Evolutionary conservation across 2,113 vertebrate genomes (phyloP).

Genomic region (Anhinga anhinga): DNA sequence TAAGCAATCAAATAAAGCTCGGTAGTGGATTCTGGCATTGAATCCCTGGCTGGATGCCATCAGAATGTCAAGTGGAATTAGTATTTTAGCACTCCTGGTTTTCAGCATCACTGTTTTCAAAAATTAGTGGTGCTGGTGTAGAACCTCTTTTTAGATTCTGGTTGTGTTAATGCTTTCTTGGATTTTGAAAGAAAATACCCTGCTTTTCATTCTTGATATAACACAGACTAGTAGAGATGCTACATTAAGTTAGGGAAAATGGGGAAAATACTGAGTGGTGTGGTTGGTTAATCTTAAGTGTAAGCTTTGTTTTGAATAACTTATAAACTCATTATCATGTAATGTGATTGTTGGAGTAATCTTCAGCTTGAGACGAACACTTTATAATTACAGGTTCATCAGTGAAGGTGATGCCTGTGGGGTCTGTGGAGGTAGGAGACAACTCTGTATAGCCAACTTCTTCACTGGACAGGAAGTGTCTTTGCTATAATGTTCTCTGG

Average conservation of each 20-base stretch:
- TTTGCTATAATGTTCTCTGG: conserved; percentile 30
- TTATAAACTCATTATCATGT: neutral
- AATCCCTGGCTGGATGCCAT: conserved; percentile 40
- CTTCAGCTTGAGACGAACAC: neutral
- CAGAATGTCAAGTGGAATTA: conserved; percentile 43
- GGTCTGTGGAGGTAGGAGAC: neutral
- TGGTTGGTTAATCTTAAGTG: neutral
- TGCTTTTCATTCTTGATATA: neutral
- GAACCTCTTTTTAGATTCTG: neutral
- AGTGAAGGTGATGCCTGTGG: conserved; percentile 9
- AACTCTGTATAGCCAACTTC: neutral
- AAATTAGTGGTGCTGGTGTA: neutral
- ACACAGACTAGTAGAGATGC: neutral
- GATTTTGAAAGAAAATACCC: neutral
- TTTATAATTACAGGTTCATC: neutral
- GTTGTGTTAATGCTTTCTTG: neutral
- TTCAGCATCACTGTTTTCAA: neutral
- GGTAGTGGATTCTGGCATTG: conserved; percentile 29
- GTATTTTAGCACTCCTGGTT: conserved; percentile 19
- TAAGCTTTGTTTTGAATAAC: neutral
- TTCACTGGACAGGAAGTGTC: conserved; percentile 66
- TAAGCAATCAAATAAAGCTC: conserved; percentile 58
- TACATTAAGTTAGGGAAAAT: neutral
- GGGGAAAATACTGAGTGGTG: neutral
- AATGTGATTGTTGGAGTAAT: neutral